Evolutionary conservation across 2,797 vertebrate species (phyloP).

Genomic region (Eleutherodactylus coqui): DNA sequence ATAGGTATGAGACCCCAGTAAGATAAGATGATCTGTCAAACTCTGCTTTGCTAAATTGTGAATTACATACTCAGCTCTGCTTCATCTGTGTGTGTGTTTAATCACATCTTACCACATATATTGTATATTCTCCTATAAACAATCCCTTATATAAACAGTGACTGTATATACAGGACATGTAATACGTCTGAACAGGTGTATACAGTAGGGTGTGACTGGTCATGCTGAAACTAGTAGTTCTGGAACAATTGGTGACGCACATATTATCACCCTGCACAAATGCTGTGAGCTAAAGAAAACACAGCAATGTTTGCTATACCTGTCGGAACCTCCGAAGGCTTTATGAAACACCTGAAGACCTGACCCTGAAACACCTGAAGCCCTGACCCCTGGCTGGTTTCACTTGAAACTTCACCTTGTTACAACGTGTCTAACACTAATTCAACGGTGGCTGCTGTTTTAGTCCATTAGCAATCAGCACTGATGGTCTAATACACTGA

Average conservation of each 20-base stretch:
- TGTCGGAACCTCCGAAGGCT: constrained; percentile 8
- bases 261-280: not conserved
- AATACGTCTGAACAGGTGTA: not conserved
- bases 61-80: not conserved
- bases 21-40: too few relatives aligned
- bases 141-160: not conserved
- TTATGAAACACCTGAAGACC: not conserved
- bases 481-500: not conserved
- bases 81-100: not conserved
- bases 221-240: constrained; percentile 21
- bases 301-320: constrained; percentile 14
- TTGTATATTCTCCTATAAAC: not conserved
- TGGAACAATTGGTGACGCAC: not conserved
- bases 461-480: not conserved
- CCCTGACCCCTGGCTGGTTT: constrained; percentile 41
- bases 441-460: not conserved
- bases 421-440: constrained; percentile 32
- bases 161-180: not conserved
- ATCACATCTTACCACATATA: not conserved
- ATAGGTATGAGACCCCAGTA: too few relatives aligned
- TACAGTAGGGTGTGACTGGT: not conserved
- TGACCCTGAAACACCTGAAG: not conserved
- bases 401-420: constrained; percentile 49
- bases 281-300: not conserved
- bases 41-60: not conserved